These are phyloP conservation scores for Varecia variegata DNA, from an alignment of 2,797 vertebrate genomes.

Conservation along the genomic window DNA sequence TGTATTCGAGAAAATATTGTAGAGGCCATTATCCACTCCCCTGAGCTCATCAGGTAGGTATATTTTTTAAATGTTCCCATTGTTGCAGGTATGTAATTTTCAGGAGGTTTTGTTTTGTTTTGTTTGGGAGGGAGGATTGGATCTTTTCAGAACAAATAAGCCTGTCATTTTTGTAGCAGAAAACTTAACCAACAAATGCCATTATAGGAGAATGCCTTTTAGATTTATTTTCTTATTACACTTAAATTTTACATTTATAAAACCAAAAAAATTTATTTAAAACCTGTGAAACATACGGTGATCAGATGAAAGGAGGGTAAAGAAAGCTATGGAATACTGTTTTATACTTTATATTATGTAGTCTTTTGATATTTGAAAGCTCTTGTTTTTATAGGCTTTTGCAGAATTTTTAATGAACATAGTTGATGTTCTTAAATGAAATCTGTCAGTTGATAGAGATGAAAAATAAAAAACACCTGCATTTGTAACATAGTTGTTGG, in stretches of 20 bases:
- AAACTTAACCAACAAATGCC: neutral
- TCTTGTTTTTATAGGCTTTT: neutral
- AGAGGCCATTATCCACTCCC: slow-evolving; percentile 99
- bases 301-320: neutral
- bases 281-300: neutral
- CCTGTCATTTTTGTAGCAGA: neutral
- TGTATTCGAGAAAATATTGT: slow-evolving; percentile 98
- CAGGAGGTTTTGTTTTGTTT: neutral
- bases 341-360: neutral
- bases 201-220: neutral
- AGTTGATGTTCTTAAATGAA: slow-evolving; percentile 12
- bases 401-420: neutral
- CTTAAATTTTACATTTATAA: neutral
- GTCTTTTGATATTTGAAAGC: neutral
- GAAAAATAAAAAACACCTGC: neutral
- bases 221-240: neutral
- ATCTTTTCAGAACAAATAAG: neutral
- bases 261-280: neutral
- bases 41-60: slow-evolving; percentile 96
- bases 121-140: too few relatives aligned
- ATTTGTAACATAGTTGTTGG: neutral
- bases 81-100: neutral
- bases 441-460: neutral
- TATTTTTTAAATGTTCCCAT: neutral
- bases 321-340: slow-evolving; percentile 1